phyloP scores from a whole-genome alignment of 2,888 invertebrate genomes.

The Camptogramma bilineatum region DNA sequence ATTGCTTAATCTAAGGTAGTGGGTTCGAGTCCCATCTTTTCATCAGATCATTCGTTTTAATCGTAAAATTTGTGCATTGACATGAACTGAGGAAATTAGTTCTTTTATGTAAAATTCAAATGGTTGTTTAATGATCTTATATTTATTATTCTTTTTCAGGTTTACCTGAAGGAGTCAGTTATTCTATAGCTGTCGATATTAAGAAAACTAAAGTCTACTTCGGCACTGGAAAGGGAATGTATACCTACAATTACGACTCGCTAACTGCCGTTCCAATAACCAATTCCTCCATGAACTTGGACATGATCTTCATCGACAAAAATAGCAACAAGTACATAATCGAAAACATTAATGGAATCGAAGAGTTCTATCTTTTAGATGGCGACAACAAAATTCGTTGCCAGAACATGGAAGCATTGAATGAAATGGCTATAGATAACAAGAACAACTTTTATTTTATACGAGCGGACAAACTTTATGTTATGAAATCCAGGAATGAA shows the following conservation, averaged over 20 bases:
- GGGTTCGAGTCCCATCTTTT: too few species aligned
- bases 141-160: constrained; percentile 57
- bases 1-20: too few species aligned
- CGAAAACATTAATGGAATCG: constrained; percentile 64
- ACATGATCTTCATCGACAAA: constrained; percentile 71
- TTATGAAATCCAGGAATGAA: constrained; percentile 59
- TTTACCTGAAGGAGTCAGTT: constrained; percentile 67
- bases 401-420: constrained; percentile 61
- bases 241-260: constrained; percentile 62
- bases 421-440: constrained; percentile 70
- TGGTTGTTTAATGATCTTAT: too few species aligned
- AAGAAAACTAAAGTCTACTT: constrained; percentile 66
- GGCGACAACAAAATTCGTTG: constrained; percentile 65
- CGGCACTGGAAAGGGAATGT: constrained; percentile 72
- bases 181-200: constrained; percentile 72
- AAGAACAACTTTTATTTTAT: constrained; percentile 74
- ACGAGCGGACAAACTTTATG: constrained; percentile 63
- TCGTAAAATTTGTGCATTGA: too few species aligned
- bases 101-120: too few species aligned
- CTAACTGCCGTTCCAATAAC: constrained; percentile 59
- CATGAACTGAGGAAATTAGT: too few species aligned
- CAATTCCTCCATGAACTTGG: constrained; percentile 57
- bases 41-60: too few species aligned
- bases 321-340: constrained; percentile 73
- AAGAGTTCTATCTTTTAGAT: constrained; percentile 67